Evolutionary conservation across 2,888 invertebrate genomes (phyloP).

Genomic region (Meteorus cinctellus): DNA sequence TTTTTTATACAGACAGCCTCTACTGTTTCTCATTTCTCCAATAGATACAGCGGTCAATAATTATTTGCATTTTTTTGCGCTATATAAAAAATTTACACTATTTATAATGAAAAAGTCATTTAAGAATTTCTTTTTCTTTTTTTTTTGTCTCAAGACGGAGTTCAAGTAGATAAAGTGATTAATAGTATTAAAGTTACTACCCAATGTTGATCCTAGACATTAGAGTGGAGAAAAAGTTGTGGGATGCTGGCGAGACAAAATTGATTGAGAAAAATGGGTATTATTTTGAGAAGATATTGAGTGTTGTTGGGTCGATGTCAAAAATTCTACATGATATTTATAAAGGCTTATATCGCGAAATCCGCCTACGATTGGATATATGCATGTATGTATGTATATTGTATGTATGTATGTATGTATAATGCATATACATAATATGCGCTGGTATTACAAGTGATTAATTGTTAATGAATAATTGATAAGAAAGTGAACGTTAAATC

Average conservation of each 20-base stretch:
- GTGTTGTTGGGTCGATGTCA: slow-evolving; percentile 51
- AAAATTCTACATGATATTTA: slow-evolving; percentile 59
- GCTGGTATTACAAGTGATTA: slow-evolving; percentile 52
- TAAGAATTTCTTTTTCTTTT: slow-evolving; percentile 52
- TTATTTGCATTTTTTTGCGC: slow-evolving; percentile 55
- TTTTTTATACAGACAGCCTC: slow-evolving; percentile 66
- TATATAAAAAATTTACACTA: slow-evolving; percentile 74
- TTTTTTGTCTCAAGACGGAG: slow-evolving; percentile 51
- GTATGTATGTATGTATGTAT: slow-evolving; percentile 42
- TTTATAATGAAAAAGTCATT: slow-evolving; percentile 71
- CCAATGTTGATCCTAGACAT: slow-evolving; percentile 48
- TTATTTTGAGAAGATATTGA: slow-evolving; percentile 32
- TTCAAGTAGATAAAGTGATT: slow-evolving; percentile 64
- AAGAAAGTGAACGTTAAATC: slow-evolving; percentile 54
- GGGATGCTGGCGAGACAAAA: slow-evolving; percentile 51
- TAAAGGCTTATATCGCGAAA: slow-evolving; percentile 59
- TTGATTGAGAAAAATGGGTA: slow-evolving; percentile 34
- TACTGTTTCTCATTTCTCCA: slow-evolving; percentile 52
- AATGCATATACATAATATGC: slow-evolving; percentile 47
- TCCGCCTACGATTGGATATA: slow-evolving; percentile 52
- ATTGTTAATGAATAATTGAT: slow-evolving; percentile 58
- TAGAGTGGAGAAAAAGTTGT: slow-evolving; percentile 38
- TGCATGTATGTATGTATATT: slow-evolving; percentile 37
- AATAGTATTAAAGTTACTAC: slow-evolving; percentile 60
- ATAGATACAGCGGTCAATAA: slow-evolving; percentile 60